Percentiles rank a stretch among this genome's conserved stretches.
These are phyloP conservation scores for Coregonus sp. DNA, from an alignment of 2,797 vertebrate species.

Conservation along the genomic window DNA sequence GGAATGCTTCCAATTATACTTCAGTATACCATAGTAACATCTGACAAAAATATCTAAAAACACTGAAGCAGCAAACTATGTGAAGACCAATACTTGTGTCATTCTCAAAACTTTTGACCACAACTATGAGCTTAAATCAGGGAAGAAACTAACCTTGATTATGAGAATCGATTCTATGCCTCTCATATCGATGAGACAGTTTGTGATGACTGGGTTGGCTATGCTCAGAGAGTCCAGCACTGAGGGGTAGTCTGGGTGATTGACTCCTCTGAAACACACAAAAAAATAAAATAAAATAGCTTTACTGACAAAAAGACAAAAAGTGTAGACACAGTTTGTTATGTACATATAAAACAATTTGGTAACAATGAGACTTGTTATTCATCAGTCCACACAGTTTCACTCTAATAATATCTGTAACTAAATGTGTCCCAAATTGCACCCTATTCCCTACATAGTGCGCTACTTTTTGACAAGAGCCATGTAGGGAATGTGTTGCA, in stretches of 20 bases:
- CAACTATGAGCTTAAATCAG: neutral
- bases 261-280: conserved; percentile 75
- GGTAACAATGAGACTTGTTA: neutral
- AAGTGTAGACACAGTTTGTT: neutral
- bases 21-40: no score
- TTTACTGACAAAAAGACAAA: neutral
- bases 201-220: conserved; percentile 86
- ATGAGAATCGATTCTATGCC: conserved; percentile 87
- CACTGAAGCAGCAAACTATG: no score
- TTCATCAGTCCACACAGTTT: neutral
- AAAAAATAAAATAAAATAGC: neutral
- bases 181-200: conserved; percentile 91
- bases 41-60: no score
- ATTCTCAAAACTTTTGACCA: no score
- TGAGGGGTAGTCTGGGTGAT: conserved; percentile 84
- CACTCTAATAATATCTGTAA: neutral
- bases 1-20: no score
- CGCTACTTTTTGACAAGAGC: no score
- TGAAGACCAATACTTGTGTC: no score
- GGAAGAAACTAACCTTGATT: conserved; percentile 83
- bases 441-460: no score
- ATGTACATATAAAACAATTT: neutral
- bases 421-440: neutral
- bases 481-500: neutral
- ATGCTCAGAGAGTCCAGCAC: conserved; percentile 90